Conservation (phyloP, 1,140 invertebrate species). For the Zaprionus capensis region DNA sequence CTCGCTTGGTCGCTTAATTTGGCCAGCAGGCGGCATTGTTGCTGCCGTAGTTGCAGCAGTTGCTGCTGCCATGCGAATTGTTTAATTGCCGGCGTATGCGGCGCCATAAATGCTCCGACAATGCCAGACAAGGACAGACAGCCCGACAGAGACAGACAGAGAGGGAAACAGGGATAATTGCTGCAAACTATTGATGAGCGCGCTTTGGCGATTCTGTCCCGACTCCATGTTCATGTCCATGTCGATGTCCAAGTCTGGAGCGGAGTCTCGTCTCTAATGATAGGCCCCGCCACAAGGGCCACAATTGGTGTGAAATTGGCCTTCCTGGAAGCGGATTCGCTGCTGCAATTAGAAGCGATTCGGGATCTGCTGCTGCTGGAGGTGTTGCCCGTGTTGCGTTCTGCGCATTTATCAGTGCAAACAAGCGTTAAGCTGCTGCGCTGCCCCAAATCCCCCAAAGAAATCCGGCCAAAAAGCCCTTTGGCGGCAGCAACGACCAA, state of each 20-base stretch:
- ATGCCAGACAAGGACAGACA: constrained; percentile 43
- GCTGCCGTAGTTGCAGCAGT: constrained; percentile 27
- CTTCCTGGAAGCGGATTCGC: constrained; percentile 62
- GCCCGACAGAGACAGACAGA: constrained; percentile 9
- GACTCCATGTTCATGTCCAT: neutral
- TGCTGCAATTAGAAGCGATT: neutral
- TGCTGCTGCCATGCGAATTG: constrained; percentile 58
- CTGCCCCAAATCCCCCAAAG: constrained; percentile 45
- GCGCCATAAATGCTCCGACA: constrained; percentile 77
- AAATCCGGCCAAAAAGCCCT: constrained; percentile 49
- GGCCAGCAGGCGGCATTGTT: constrained; percentile 71
- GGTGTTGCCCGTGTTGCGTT: constrained; percentile 41
- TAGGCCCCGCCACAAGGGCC: constrained; percentile 48
- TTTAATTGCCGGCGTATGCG: constrained; percentile 79
- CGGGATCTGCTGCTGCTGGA: constrained; percentile 7
- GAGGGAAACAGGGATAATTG: constrained; percentile 6
- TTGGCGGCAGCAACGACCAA: constrained; percentile 32
- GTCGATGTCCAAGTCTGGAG: constrained; percentile 42
- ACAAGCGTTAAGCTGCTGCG: constrained; percentile 65
- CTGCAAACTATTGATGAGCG: constrained; percentile 49
- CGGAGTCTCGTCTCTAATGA: constrained; percentile 60
- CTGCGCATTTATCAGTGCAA: constrained; percentile 79
- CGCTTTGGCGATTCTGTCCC: constrained; percentile 25
- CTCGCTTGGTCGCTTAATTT: constrained; percentile 59
- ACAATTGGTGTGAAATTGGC: constrained; percentile 79